Base-by-base conservation (phyloP, 2,888 invertebrate species). In the Cosmia pyralina region DNA sequence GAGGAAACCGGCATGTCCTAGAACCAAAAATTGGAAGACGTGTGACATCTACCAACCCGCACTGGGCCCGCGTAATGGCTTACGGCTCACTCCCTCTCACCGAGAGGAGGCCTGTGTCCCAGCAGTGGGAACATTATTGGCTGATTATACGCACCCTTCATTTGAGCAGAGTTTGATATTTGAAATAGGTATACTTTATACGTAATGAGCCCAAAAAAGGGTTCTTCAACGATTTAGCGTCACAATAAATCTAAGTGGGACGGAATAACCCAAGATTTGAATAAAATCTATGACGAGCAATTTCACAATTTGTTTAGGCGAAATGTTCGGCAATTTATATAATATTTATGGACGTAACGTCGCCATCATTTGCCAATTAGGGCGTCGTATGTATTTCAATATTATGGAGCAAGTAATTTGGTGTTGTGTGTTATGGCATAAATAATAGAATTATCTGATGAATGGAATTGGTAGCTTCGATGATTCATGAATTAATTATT, bases 311-410 rank as follows among this genome's bases (percentile, higher is more conserved):
- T 53, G 19, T 81, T 46, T 11, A 13, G 34, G 28, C 7, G n/a
- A 17, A 0, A 62, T 73, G 28, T 80, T 38, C 10, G 55, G 10
- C 19, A 48, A 28, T 57, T 44, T 60, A 46, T 4, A 15, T 44
- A 41, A 48, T 41, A 69, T 73, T 74, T 81, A 70, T 15, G 53
- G 10, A 28, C 11, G 3, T 48, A 22, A 59, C 7, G 10, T 11
- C 19, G 34, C 41, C 48, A 76, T 81, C 22, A 81, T 76, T 76
- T 53, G 76, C 76, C 48, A 81, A 65, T 76, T 59, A 59, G 22
- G 58, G 11, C 48, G 8, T n/a, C 13, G 22, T 44, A 34, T 76
- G 59, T 74, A 28, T 62, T 71, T 66, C 48, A 62, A 79, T 79
- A 67, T 59, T 13, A 41, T 8, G 13, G 22, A 28, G 1, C 19